Evolutionary conservation across 1,140 invertebrate species (phyloP).

Genomic region (Drosophila watanabei): DNA sequence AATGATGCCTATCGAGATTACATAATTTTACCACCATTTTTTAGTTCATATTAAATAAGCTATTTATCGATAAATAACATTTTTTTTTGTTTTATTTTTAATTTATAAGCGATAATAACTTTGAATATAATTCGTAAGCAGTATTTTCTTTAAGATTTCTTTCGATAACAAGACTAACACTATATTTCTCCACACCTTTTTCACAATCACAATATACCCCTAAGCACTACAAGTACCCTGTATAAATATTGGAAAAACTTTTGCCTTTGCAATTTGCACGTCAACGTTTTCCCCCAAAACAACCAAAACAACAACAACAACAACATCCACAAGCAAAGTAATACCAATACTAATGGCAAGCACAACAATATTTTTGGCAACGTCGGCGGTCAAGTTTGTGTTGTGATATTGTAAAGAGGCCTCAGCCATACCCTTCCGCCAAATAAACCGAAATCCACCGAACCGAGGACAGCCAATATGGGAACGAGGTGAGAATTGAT

Average conservation of each 20-base stretch:
- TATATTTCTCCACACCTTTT: no score
- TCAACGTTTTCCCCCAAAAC: slow-evolving; percentile 36
- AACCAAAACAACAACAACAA: slow-evolving; percentile 25
- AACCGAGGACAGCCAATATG: slow-evolving; percentile 16
- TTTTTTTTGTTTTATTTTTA: no score
- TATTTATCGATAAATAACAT: no score
- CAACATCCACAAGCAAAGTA: slow-evolving; percentile 27
- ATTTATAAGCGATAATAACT: no score
- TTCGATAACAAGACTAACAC: no score
- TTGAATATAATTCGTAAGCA: no score
- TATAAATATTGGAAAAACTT: slow-evolving; percentile 46
- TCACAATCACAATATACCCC: neutral
- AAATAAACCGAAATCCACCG: slow-evolving; percentile 9
- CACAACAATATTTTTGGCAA: slow-evolving; percentile 59
- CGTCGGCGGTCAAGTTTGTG: slow-evolving; percentile 77
- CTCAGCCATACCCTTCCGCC: slow-evolving; percentile 45
- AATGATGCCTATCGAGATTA: no score
- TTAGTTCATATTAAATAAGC: no score
- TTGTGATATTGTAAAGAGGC: slow-evolving; percentile 72
- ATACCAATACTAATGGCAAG: slow-evolving; percentile 29
- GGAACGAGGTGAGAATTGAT: slow-evolving; percentile 41
- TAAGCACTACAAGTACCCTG: neutral
- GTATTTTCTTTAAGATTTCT: no score
- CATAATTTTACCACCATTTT: no score
- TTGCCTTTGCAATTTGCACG: slow-evolving; percentile 64